phyloP scores from a whole-genome alignment of 2,797 vertebrate species.

The Adrianichthys oophorus region DNA sequence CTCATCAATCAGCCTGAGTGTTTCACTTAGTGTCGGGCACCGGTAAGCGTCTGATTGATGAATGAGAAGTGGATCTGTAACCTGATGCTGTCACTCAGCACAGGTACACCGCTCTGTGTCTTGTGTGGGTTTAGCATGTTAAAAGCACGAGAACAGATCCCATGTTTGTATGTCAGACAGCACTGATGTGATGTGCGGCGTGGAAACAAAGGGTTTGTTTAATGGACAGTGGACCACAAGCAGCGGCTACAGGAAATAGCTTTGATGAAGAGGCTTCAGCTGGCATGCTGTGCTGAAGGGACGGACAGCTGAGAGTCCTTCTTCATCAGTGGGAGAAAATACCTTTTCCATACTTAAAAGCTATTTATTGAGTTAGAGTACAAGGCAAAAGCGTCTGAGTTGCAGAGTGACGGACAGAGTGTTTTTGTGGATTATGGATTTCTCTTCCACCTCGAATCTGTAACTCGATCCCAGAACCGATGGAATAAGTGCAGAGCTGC shows the following conservation, averaged over 20 bases:
- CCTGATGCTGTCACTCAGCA: slow-evolving; percentile 42
- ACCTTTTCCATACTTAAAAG: slow-evolving; percentile 82
- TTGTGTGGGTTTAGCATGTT: slow-evolving; percentile 20
- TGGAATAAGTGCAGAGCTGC: slow-evolving; percentile 73
- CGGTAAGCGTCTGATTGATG: slow-evolving; percentile 53
- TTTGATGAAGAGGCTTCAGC: slow-evolving; percentile 72
- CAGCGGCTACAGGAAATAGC: slow-evolving; percentile 48
- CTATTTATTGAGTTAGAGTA: slow-evolving; percentile 83
- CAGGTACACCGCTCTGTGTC: slow-evolving; percentile 20
- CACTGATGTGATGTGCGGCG: slow-evolving; percentile 35
- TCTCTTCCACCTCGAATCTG: slow-evolving; percentile 58
- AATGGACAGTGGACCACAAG: slow-evolving; percentile 34
- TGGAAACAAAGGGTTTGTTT: slow-evolving; percentile 30
- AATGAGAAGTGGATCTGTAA: slow-evolving; percentile 44
- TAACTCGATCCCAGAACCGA: slow-evolving; percentile 77
- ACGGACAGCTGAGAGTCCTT: slow-evolving; percentile 68
- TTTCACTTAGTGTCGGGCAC: slow-evolving; percentile 44
- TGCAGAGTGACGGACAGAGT: slow-evolving; percentile 73
- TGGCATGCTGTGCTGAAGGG: slow-evolving; percentile 55
- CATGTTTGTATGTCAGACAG: slow-evolving; percentile 16
- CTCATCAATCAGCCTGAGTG: slow-evolving; percentile 44
- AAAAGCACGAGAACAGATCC: slow-evolving; percentile 36
- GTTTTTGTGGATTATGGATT: slow-evolving; percentile 79
- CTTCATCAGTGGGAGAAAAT: slow-evolving; percentile 70
- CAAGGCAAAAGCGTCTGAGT: slow-evolving; percentile 75